Base-by-base conservation (phyloP, 2,888 invertebrate genomes). In the Idaea aversata region DNA sequence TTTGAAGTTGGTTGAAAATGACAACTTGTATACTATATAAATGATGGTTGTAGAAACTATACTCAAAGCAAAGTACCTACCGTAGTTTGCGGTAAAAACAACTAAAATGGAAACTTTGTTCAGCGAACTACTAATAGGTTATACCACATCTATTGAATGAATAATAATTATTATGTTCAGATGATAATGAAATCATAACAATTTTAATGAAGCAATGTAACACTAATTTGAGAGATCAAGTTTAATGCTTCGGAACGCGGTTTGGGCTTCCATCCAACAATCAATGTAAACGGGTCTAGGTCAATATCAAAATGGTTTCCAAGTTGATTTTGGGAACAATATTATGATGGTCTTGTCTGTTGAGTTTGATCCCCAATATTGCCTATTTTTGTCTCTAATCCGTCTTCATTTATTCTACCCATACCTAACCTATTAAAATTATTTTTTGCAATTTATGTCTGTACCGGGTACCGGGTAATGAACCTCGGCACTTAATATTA, bases 231-330 rank as follows among this genome's bases (percentile, higher is more conserved):
- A 75, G 73, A 79, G 74, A 80, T 83, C 75, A 78, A 72, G 75
- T 74, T 77, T 83, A 82, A 84, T 82, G 82, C 76, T 69, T 69
- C 79, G 75, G 75, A 82, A 79, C 82, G 74, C 66, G 68, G 69
- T 74, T 75, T 88, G 87, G 90, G 90, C 88, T 85, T 78, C 72
- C 76, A 80, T 88, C 90, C 90, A 89, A 90, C 62, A 74, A 77
- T 80, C 74, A 72, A 80, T 78, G 73, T 75, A 88, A 87, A 78
- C 80, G 70, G 88, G 88, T 89, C 89, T 88, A 88, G 90, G 90
- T 82, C 88, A 75, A 67, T 70, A 47, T 72, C 77, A 77, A 72
- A 75, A 74, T 77, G 72, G 72, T 69, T 70, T 65, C 68, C 61
- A 64, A 65, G 57, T 59, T 68, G 65, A 66, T 65, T 62, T 64